phyloP scores from a whole-genome alignment of 2,113 vertebrate species.

The Macaca fascicularis region T2T-MFA8v1.1 NC_088378.1:153041501-153042000 shows the following conservation, averaged over 20 bases:
- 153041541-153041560: neutral
- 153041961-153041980: too few species aligned
- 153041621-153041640: neutral
- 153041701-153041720: neutral
- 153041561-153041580: neutral
- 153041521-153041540: neutral
- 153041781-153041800: neutral
- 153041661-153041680: neutral
- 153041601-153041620: neutral
- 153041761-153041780: neutral
- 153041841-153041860: neutral
- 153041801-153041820: neutral
- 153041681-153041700: neutral
- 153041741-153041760: neutral
- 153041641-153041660: neutral
- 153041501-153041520: neutral
- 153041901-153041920: too few species aligned
- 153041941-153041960: too few species aligned
- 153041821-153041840: neutral
- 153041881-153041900: too few species aligned
- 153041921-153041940: too few species aligned
- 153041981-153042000: too few species aligned
- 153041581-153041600: neutral
- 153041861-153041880: neutral
- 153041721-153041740: neutral